Evolutionary conservation across 1,140 invertebrate species (phyloP).

Genomic region (Drosophila oshimai): DNA sequence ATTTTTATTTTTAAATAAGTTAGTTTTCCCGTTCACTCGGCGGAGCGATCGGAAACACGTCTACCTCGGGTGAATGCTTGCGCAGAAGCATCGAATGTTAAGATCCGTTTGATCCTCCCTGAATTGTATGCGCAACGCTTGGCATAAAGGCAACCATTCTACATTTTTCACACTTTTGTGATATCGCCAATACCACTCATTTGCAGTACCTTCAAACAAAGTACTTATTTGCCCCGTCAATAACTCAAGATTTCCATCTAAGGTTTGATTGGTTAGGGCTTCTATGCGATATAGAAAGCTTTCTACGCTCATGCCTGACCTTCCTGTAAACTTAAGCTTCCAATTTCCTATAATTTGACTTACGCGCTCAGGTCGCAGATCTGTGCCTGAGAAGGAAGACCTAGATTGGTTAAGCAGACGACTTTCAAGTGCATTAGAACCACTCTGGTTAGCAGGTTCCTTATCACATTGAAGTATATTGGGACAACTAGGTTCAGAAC

Average conservation of each 20-base stretch:
- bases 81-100: too few relatives aligned
- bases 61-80: too few relatives aligned
- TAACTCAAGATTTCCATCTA: not conserved
- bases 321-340: not conserved
- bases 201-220: conserved; percentile 3
- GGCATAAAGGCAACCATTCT: not conserved
- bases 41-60: too few relatives aligned
- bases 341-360: not conserved
- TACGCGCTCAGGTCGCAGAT: not conserved
- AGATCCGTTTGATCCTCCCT: conserved; percentile 1
- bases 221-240: not conserved
- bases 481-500: not conserved
- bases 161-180: conserved; percentile 6
- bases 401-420: not conserved
- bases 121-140: conserved; percentile 1
- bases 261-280: conserved; percentile 1
- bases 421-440: not conserved
- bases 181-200: conserved; percentile 13
- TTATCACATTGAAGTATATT: not conserved
- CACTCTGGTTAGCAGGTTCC: not conserved
- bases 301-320: conserved; percentile 5
- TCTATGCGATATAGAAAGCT: conserved; percentile 6
- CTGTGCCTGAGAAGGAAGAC: not conserved
- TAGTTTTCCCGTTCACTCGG: too few relatives aligned
- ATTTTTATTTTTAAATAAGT: too few relatives aligned